Evolutionary conservation across 2,888 invertebrate genomes (phyloP).

Genomic region (Hedychridium roseum): DNA sequence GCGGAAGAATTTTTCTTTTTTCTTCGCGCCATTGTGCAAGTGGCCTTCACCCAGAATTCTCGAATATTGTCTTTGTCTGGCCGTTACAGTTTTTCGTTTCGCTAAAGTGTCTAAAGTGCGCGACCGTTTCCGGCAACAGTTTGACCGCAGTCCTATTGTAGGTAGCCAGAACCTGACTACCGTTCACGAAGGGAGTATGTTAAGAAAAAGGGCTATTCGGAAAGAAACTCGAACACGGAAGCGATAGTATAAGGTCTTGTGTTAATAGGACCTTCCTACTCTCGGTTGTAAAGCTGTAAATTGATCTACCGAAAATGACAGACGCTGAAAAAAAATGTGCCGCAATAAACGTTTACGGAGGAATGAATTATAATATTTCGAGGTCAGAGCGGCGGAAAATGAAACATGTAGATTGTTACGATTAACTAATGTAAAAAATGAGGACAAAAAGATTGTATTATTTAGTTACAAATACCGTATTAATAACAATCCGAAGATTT

Average conservation of each 20-base stretch:
- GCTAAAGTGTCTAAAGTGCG: slow-evolving; percentile 9
- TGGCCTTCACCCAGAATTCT: slow-evolving; percentile 37
- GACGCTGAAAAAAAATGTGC: no score
- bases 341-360: no score
- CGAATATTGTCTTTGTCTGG: slow-evolving; percentile 15
- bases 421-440: no score
- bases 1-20: slow-evolving; percentile 21
- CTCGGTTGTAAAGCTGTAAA: no score
- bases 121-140: slow-evolving; percentile 49
- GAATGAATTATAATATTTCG: no score
- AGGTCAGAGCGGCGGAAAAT: no score
- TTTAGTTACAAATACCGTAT: no score
- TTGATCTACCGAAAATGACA: no score
- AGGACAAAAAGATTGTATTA: no score
- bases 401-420: no score
- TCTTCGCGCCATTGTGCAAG: neutral
- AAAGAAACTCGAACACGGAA: slow-evolving; percentile 5
- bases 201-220: slow-evolving; percentile 1
- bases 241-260: slow-evolving; percentile 1
- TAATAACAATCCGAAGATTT: no score
- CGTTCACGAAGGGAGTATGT: slow-evolving; percentile 3
- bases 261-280: no score
- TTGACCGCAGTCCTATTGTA: slow-evolving; percentile 50
- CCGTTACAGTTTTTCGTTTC: slow-evolving; percentile 7
- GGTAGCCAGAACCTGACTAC: slow-evolving; percentile 4